Percentiles rank a stretch among this genome's conserved stretches.
phyloP scores from a whole-genome alignment of 2,113 vertebrate species.

The Phrynocephalus versicolor region DNA sequence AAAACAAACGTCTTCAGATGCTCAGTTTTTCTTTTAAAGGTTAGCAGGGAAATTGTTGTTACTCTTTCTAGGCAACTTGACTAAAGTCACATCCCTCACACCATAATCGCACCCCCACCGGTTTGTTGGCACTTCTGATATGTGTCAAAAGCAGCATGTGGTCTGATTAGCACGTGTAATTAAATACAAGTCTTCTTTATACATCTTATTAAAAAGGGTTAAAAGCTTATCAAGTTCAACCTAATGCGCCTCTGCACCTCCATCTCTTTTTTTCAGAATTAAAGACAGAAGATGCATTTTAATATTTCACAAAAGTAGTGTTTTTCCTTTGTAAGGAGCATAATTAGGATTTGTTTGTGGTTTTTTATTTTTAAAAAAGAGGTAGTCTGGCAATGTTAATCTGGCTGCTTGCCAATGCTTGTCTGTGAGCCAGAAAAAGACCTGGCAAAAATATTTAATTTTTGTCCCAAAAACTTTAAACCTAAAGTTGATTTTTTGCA shows the following conservation, averaged over 20 bases:
- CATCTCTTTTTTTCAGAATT: constrained; percentile 10
- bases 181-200: background rate
- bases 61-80: background rate
- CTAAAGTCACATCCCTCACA: background rate
- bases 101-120: background rate
- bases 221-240: background rate
- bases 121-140: background rate
- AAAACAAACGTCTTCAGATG: too few relatives aligned
- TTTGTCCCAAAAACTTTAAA: constrained; percentile 30
- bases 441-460: constrained; percentile 27
- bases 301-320: constrained; percentile 3
- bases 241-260: background rate
- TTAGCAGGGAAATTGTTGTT: background rate
- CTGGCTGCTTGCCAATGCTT: constrained; percentile 22
- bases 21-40: background rate
- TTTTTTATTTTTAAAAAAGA: background rate
- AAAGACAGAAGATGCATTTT: background rate
- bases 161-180: background rate
- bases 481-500: constrained; percentile 29
- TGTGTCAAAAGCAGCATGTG: background rate
- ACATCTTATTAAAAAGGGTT: background rate
- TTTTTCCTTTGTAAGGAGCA: background rate
- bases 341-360: background rate
- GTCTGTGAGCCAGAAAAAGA: constrained; percentile 21
- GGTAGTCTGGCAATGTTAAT: constrained; percentile 20